Base-by-base conservation (phyloP, 2,113 vertebrate species). In the Axis porcinus region DNA sequence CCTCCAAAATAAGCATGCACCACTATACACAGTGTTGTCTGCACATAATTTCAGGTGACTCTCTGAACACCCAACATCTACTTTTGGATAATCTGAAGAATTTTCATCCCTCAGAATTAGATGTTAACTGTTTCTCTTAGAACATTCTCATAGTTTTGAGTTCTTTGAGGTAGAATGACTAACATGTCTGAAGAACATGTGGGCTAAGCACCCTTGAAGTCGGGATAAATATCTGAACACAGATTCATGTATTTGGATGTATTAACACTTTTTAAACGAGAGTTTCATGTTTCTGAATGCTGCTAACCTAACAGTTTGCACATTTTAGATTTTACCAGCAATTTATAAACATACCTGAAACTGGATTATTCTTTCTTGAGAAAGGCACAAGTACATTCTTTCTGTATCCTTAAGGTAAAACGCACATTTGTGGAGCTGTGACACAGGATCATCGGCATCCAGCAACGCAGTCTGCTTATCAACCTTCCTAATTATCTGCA, bases 351-450 rank as follows among this genome's bases (percentile, higher is more conserved):
- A 99, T 97, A 99, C 99, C 99, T 99, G 99, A 99, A 99, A 99
- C 74, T 99, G 99, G 98, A 99, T 99, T 99, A 99, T 99, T 99
- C 99, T 99, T 98, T 99, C 99, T 99, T 99, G 99, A 98, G 99
- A 99, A 99, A 99, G 99, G 99, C 99, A 99, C 99, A 99, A 99
- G 98, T 99, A 99, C 99, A 99, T 99, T 99, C 99, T 99, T 98
- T 99, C 99, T 21, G 99, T 99, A 98, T 99, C 99, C 99, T 99
- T 99, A 99, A 99, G 99, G 99, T 99, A 99, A 99, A 99, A 99
- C 91, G 99, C 99, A 99, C 99, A 99, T 98, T 99, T 99, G 98
- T 99, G 99, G 98, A 99, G 99, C 98, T 99, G 99, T 45, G 99
- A 99, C 93, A 99, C 99, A 3, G 99, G 99, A 97, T 99, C 99